Evolutionary conservation across 2,888 invertebrate species (phyloP), one percentile per base, ranked within the genome.

Genomic region (Suillia variegata): DNA sequence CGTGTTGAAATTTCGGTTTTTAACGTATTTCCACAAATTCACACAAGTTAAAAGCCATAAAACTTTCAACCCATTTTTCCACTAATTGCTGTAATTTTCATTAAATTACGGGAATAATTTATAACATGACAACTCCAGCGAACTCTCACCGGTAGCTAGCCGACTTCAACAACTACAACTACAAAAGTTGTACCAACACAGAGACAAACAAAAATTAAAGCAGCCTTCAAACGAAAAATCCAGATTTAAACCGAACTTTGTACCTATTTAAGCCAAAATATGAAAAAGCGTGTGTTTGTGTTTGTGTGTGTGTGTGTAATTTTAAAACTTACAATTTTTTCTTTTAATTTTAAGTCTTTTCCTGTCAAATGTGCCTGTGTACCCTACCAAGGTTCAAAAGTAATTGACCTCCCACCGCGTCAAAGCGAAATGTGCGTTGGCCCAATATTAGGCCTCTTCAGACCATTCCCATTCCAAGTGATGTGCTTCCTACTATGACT

Each of bases 381-480:
- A n/a, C n/a, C 45, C 6, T 45, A 20, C 18, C 17, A 45, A 45
- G 56, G 61, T 68, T 72, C 69, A 73, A 67, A 73, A 72, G 72
- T 67, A 72, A 72, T 72, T 72, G 70, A 68, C 73, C 70, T 67
- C 66, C 71, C 73, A 69, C 68, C 58, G 56, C 22, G 58, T 18
- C 15, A 5, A 38, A 38, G 38, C 38, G 38, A n/a, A 38, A 38
- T 13, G 45, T 45, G 45, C 17, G 17, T 45, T 20, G 18, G 45
- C 13, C 45, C 6, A 20, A 45, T 18, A 45, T 45, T 45, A 45
- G 45, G 20, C 18, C 20, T 45, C 45, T 45, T 20, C 4, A 20
- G 12, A n/a, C n/a, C n/a, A n/a, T n/a, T n/a, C n/a, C n/a, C n/a
- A n/a, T 38, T 13, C 12, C 26, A 26, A 26, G 6, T 26, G 26